Base-by-base conservation (phyloP, 53 echinoderm and acorn worm genomes). In the Holothuria leucospilota region DNA sequence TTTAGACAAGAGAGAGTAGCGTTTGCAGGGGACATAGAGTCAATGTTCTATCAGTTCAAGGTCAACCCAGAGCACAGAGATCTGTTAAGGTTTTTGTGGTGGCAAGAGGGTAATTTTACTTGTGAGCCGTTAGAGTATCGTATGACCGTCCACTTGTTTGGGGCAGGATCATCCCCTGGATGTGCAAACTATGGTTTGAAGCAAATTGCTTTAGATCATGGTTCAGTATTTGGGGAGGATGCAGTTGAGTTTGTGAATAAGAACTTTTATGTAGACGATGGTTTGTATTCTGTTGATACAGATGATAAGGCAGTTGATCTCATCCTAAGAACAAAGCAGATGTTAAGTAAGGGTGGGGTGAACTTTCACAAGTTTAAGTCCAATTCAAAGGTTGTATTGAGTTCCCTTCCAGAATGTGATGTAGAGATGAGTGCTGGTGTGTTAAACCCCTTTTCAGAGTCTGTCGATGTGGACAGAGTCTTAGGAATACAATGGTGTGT, bases 181-280 rank as follows among this genome's bases (percentile, higher is more conserved):
- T 70, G 70, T 34, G 4, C 70, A 25, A 70, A 70, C 26, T 70
- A 12, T 70, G 70, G 5, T 12, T 29, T 70, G 5, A 70, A 70
- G 27, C 70, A 70, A 29, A 70, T 70, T 70, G 70, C 70, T 13
- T 70, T 29, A 70, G 70, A 70, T 24, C 13, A 70, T 30, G 70
- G 26, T 5, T 18, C 70, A 12, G 70, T 12, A 30, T 70, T 70
- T 30, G 70, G 70, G 8, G 5, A 4, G 7, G 34, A 70, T 70
- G 70, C 28, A 6, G 28, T 29, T 6, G 5, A n/a, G n/a, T n/a
- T n/a, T n/a, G n/a, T n/a, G n/a, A n/a, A n/a, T n/a, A n/a, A n/a
- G n/a, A 70, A 92, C 69, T 90, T 93, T 66, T 93, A 88, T 72
- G 93, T 90, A 0, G 93, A 93, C 52, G 93, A 93, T 59, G 93